Evolutionary conservation across 2,888 invertebrate genomes (phyloP), one percentile per base, ranked within the genome.

Genomic region (Belgica antarctica): DNA sequence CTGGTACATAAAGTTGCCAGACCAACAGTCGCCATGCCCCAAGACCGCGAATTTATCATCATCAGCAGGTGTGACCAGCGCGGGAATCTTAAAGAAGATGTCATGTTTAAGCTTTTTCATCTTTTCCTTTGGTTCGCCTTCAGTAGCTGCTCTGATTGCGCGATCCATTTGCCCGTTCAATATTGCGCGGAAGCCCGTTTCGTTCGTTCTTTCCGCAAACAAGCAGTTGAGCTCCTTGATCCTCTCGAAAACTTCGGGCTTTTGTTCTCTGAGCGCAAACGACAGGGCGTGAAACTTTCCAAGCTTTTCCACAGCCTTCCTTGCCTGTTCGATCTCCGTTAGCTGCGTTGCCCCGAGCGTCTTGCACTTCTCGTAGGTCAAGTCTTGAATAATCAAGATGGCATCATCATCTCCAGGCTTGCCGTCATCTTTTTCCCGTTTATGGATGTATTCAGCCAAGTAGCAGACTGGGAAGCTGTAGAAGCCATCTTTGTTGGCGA

Each of bases 21-120:
- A 71, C 72, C 72, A 72, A 46, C 72, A 72, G 61, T 72, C 72
- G 5, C 72, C 72, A 65, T 72, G 72, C 17, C 70, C 57, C 19
- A 72, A 28, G 12, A 72, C 63, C 12, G 72, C 72, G 69, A 71
- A 71, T n/a, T n/a, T n/a, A n/a, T n/a, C n/a, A n/a, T n/a, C n/a
- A n/a, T n/a, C n/a, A n/a, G n/a, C n/a, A 10, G 72, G 72, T 62
- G 72, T 72, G 4, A 71, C 65, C 4, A 34, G 22, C n/a, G 27
- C 24, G 3, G 46, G 57, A 17, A 65, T 46, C 8, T 22, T 24
- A n/a, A n/a, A n/a, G n/a, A n/a, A n/a, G n/a, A n/a, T n/a, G n/a
- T n/a, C n/a, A n/a, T n/a, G n/a, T n/a, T n/a, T n/a, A 17, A 65
- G 68, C 10, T 61, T 19, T 1, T 15, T 15, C 25, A 71, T 8